These are phyloP conservation scores for Ctenochaetus hawaiiensis DNA, from an alignment of 2,797 vertebrate species.

Conservation along the genomic window DNA sequence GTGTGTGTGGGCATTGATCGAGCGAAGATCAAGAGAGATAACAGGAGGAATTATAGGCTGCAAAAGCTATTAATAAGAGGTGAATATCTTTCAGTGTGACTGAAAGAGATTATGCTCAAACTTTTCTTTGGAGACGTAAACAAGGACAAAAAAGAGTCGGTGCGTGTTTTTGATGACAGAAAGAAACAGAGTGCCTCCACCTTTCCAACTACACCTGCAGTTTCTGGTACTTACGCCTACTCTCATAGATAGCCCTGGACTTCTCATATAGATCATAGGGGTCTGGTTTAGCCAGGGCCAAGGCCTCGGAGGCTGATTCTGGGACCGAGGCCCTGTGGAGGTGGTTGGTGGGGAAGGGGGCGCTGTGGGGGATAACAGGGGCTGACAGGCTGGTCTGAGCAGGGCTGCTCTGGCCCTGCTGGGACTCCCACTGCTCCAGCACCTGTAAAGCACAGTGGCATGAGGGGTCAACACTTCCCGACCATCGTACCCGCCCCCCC, in stretches of 20 bases:
- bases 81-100: constrained; percentile 6
- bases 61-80: constrained; percentile 4
- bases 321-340: constrained; percentile 94
- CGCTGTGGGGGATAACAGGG: constrained; percentile 90
- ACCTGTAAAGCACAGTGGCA: constrained; percentile 91
- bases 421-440: constrained; percentile 95
- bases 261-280: constrained; percentile 98
- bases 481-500: neutral
- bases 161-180: constrained; percentile 4
- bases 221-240: constrained; percentile 95
- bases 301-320: constrained; percentile 92
- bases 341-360: constrained; percentile 89
- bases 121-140: constrained; percentile 6
- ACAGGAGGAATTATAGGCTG: constrained; percentile 20
- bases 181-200: constrained; percentile 27
- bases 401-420: constrained; percentile 91
- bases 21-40: constrained; percentile 23
- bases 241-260: constrained; percentile 98
- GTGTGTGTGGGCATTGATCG: constrained; percentile 4
- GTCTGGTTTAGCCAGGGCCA: constrained; percentile 94
- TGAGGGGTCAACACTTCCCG: constrained; percentile 66
- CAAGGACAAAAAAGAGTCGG: neutral
- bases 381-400: constrained; percentile 92
- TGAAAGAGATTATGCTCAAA: neutral
- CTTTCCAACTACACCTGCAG: constrained; percentile 40